Evolutionary conservation across 1,140 invertebrate species (phyloP).

Genomic region (Orchestia grillus): DNA sequence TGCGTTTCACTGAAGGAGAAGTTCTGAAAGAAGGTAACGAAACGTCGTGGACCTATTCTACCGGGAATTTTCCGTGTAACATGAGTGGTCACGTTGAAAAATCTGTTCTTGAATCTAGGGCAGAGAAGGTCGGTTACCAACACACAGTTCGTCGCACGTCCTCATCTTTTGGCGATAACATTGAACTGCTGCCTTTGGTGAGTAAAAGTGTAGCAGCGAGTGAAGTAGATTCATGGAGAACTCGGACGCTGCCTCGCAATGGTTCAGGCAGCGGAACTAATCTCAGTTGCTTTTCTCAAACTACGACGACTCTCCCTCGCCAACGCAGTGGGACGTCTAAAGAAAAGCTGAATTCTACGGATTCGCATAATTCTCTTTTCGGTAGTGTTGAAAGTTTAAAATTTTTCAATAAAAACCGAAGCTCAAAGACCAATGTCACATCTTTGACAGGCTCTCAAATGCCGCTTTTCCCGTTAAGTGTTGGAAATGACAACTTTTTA

Average conservation of each 20-base stretch:
- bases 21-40: conserved; percentile 26
- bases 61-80: neutral
- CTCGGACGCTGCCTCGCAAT: neutral
- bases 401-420: neutral
- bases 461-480: neutral
- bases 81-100: neutral
- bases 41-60: conserved; percentile 11
- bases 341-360: neutral
- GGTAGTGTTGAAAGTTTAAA: conserved; percentile 7
- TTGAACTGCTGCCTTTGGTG: neutral
- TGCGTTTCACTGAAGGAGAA: neutral
- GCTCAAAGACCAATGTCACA: neutral
- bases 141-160: neutral
- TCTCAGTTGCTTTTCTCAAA: neutral
- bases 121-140: neutral
- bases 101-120: neutral
- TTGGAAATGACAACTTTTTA: neutral
- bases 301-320: conserved; percentile 13
- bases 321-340: neutral
- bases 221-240: conserved; percentile 8
- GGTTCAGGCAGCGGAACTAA: neutral
- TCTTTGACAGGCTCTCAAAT: neutral
- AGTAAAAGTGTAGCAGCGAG: neutral
- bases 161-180: neutral
- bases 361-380: neutral